These are phyloP conservation scores for Dasyurus viverrinus DNA, from an alignment of 2,113 vertebrate species.

Conservation along the genomic window DNA sequence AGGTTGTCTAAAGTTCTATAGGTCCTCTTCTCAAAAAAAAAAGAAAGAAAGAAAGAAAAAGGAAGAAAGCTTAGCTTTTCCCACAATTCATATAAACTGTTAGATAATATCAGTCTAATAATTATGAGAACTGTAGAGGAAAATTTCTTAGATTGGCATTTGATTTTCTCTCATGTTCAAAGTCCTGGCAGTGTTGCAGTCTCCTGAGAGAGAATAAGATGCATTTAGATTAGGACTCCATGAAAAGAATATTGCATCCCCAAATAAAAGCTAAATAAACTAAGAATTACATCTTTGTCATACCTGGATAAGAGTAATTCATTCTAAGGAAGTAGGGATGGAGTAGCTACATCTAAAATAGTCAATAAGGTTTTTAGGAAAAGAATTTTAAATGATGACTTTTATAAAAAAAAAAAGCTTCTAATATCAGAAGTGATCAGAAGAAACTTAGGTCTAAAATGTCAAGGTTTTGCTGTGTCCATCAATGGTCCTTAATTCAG, in stretches of 20 bases:
- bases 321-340: too few species aligned
- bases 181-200: neutral
- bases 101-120: neutral
- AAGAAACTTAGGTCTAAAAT: neutral
- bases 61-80: neutral
- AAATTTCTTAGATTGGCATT: neutral
- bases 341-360: neutral
- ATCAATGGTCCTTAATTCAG: neutral
- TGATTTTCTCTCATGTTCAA: neutral
- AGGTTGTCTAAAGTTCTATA: neutral
- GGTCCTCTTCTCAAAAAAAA: neutral
- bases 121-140: neutral
- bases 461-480: neutral
- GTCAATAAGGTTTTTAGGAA: neutral
- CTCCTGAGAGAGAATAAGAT: neutral
- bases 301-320: too few species aligned
- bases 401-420: neutral
- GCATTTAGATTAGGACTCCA: conserved; percentile 7
- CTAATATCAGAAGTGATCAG: neutral
- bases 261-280: neutral
- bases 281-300: neutral
- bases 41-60: neutral
- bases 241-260: neutral
- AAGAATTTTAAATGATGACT: neutral
- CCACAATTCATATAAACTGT: neutral